Conservation (phyloP, 2,797 vertebrate species). For the Orientallactaga sibirica region DNA sequence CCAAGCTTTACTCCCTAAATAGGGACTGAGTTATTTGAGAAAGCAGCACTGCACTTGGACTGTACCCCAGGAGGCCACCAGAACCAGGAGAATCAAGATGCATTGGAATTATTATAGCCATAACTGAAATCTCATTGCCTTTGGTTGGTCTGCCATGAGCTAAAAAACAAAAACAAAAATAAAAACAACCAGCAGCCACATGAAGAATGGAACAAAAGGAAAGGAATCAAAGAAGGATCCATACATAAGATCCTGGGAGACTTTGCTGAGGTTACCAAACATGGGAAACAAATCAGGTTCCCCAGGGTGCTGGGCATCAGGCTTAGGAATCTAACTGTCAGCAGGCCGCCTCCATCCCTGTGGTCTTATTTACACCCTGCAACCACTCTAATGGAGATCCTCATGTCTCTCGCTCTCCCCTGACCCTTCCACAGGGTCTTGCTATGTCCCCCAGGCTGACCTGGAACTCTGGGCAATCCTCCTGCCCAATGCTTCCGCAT, state of each 20-base stretch:
- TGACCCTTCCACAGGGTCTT: not conserved
- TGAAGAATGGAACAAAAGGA: slow-evolving; percentile 55
- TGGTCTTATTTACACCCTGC: not conserved
- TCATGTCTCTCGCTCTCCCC: no score
- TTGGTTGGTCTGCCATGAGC: slow-evolving; percentile 49
- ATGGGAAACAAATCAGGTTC: slow-evolving; percentile 24
- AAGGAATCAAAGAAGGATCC: slow-evolving; percentile 53
- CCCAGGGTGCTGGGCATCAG: not conserved
- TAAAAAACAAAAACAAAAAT: not conserved
- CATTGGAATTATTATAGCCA: slow-evolving; percentile 68
- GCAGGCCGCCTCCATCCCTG: not conserved
- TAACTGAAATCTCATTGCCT: slow-evolving; percentile 64
- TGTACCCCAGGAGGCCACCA: slow-evolving; percentile 23
- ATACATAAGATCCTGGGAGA: slow-evolving; percentile 43
- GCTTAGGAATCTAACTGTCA: slow-evolving; percentile 16
- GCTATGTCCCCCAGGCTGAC: not conserved
- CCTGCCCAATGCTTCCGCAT: no score
- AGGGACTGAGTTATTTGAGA: not conserved
- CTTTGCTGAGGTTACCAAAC: slow-evolving; percentile 29
- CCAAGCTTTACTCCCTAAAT: slow-evolving; percentile 58
- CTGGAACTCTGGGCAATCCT: not conserved
- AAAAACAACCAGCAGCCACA: slow-evolving; percentile 43
- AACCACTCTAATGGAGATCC: not conserved
- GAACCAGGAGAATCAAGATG: slow-evolving; percentile 54
- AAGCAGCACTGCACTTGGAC: not conserved